Evolutionary conservation across 2,113 vertebrate genomes (phyloP), one percentile per base, ranked within the genome.

Genomic region (human (Homo sapiens)): DNA sequence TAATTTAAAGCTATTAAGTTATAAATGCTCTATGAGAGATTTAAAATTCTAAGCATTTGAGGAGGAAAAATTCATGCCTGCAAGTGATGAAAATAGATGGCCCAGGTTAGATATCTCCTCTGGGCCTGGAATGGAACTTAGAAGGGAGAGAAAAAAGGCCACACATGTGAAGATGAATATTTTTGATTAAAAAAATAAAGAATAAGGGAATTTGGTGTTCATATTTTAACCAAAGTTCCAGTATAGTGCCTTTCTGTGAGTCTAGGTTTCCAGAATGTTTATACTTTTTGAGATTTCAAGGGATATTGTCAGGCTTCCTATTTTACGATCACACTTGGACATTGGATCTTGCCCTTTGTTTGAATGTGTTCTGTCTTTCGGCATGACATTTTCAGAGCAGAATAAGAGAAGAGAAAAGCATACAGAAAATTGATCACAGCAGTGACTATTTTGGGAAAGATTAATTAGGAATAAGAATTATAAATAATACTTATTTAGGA

Each of bases 391-490:
- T 88, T 70, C 86, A 75, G 75, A 86, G 80, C 45, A 73, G 75
- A 82, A 78, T 30, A 64, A 89, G 83, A 70, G 22, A 64, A 90
- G 57, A 85, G 78, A 94, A 80, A 70, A 89, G 23, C 61, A 73
- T 59, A 76, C 35, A 76, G 55, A 70, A 89, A 90, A 91, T 38
- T 90, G 52, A 87, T 94, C 73, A 89, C 45, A 80, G 50, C 7
- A 66, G 57, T 89, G 55, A 90, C 75, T 90, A 83, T 96, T 97
- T 88, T 2, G 17, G 57, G 27, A 90, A 86, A 52, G 13, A 83
- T 96, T 92, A 90, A 96, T 92, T 61, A 93, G 89, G 57, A 82
- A 95, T 76, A 95, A 78, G 57, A 87, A 93, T 96, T 76, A 81
- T 89, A 90, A 96, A 94, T 87, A 92, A 92, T 72, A 87, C 72